These are phyloP conservation scores for Marmota monax DNA, from an alignment of 2,113 vertebrate genomes.

Conservation along the genomic window DNA sequence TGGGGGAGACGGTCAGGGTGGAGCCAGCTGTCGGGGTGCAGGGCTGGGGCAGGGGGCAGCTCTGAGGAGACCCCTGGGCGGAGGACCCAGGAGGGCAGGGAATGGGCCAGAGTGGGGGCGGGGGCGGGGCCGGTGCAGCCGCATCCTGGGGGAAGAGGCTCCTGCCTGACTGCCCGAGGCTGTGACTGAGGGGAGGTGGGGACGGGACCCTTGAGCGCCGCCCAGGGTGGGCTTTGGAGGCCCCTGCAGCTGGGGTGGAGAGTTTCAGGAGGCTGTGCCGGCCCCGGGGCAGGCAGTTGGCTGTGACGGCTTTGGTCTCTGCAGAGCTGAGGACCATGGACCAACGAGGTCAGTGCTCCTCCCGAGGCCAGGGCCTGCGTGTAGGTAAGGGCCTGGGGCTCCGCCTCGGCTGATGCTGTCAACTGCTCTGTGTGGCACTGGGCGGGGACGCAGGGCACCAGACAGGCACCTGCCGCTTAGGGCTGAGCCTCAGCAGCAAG, in stretches of 20 bases:
- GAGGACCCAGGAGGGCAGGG: neutral
- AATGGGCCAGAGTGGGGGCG: rapidly evolving
- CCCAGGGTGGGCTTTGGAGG: neutral
- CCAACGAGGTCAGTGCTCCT: too few species aligned
- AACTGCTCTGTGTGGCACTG: rapidly evolving
- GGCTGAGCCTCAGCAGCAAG: too few species aligned
- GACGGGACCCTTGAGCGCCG: neutral
- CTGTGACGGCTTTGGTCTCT: rapidly evolving
- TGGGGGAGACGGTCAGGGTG: neutral
- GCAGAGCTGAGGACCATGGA: too few species aligned
- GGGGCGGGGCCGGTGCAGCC: neutral
- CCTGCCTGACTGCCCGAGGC: neutral
- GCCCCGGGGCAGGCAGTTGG: neutral
- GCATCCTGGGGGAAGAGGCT: too few species aligned
- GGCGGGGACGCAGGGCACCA: rapidly evolving
- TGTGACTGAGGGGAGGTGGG: rapidly evolving
- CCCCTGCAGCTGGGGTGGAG: too few species aligned
- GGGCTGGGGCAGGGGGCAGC: neutral
- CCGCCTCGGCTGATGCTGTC: too few species aligned
- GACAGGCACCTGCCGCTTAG: rapidly evolving
- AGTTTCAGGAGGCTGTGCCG: rapidly evolving
- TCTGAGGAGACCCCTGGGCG: neutral
- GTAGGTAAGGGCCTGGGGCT: neutral
- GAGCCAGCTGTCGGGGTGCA: rapidly evolving
- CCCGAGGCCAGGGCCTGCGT: neutral